These are phyloP conservation scores for Masnerella sp. DNA, from an alignment of 2,888 invertebrate species.

Conservation along the genomic window DNA sequence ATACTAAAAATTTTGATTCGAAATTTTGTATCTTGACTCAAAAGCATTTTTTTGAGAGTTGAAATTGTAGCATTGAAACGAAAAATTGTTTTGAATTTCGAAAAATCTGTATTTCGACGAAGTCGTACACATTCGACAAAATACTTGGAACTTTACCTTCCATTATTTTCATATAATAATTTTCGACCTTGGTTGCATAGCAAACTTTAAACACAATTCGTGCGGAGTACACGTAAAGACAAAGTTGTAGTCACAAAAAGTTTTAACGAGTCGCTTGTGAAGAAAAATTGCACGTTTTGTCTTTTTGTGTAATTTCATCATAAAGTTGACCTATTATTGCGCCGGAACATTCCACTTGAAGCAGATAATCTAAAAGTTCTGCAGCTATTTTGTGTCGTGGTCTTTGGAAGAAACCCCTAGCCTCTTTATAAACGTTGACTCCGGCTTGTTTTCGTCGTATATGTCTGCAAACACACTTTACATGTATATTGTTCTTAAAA, in stretches of 20 bases:
- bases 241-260: conserved; percentile 37
- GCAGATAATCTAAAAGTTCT: conserved; percentile 64
- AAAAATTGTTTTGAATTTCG: no score
- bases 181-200: conserved; percentile 16
- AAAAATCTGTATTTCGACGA: no score
- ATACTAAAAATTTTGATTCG: no score
- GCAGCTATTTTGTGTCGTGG: conserved; percentile 57
- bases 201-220: conserved; percentile 33
- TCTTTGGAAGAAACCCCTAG: conserved; percentile 63
- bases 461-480: conserved; percentile 53
- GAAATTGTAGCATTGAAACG: no score
- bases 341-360: conserved; percentile 57
- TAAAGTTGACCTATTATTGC: conserved; percentile 59
- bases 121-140: no score
- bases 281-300: conserved; percentile 39
- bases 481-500: conserved; percentile 13
- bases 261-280: conserved; percentile 50
- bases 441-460: conserved; percentile 57
- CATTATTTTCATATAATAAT: no score
- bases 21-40: no score
- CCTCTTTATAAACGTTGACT: conserved; percentile 55
- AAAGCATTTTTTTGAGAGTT: no score
- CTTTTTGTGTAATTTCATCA: conserved; percentile 54
- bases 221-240: conserved; percentile 10
- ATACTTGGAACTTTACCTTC: no score